Base-by-base conservation (phyloP, 1,140 invertebrate species). In the Trypoxylus dichotomus region DNA sequence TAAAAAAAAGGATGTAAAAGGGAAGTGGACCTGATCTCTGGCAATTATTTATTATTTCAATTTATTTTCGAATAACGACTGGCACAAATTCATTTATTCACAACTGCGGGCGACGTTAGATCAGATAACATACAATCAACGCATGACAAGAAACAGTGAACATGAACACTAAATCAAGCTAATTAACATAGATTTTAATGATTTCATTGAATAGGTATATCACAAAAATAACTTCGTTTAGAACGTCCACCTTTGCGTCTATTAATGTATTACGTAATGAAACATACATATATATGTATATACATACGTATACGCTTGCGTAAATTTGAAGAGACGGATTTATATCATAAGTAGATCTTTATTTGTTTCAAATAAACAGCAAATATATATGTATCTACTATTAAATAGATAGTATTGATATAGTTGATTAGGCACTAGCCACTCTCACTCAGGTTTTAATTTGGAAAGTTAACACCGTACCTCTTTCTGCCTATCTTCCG, bases 1-100 rank as follows among this genome's bases (percentile, higher is more conserved):
- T 25, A 68, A 68, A 68, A 68, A 68, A 24, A 24, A 68, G 8
- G 21, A 58, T 19, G 15, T n/a, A 68, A 68, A 27, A 68, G 24
- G 27, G 13, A 68, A 25, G 11, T 24, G 27, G 21, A 68, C 60
- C 21, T 8, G 21, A 68, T 25, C 47, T 27, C 60, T 24, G 13
- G 60, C 60, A 68, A 68, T 68, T 68, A 68, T 68, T 68, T 68
- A 68, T 68, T 68, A 68, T 68, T 68, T 68, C 60, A 68, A 68
- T 27, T 24, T 68, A 68, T 27, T 68, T 7, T 68, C 60, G 25
- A 68, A 68, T 68, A 68, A 27, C 60, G 25, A 24, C 24, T 68
- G 60, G 60, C 27, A 68, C 60, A 68, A 68, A 68, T 68, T 68
- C 60, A 68, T 68, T 68, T 68, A 68, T 68, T 68, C 60, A 68